Base-by-base conservation (phyloP, 2,888 invertebrate species). In the Mayetiola destructor region DNA sequence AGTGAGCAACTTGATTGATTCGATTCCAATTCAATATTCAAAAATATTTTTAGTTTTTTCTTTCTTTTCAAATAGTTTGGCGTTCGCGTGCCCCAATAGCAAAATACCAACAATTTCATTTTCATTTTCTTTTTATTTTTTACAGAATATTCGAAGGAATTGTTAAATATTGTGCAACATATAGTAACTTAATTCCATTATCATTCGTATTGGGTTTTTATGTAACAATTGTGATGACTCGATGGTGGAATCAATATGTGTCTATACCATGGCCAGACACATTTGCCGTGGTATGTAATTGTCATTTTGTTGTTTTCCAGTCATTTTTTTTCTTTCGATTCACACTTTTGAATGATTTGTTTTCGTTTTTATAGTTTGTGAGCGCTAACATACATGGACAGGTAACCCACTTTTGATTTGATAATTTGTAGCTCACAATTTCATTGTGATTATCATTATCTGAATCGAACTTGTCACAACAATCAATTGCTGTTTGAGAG, bases 181-280 rank as follows among this genome's bases (percentile, higher is more conserved):
- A 88, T 73, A 87, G 85, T 63, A 85, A 85, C 73, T 79, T 91
- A 63, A 93, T 94, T 64, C 94, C 94, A 14, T 72, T 94, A 62
- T 91, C 93, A 5, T 94, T 94, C 71, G 91, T 94, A 59, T 78
- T 94, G 63, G 93, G 94, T 63, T 94, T 94, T 76, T 94, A 93
- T 74, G 92, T 94, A 56, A 84, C 87, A 8, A 83, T 93, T 62
- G 91, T 94, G 55, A 91, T 93, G 83, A 86, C 85, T 59, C 79
- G 94, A 64, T 94, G 93, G 93, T 90, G 90, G 89, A 82, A 77
- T 68, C 89, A 90, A 69, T 90, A 88, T 68, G 48, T 48, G 48
- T 48, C 14, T 12, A 10, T 37, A 14, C 90, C 91, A 2, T 88
- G 88, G 84, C 89, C 90, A 1, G 90, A 91, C 74, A 83, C 86